Evolutionary conservation across 1,140 invertebrate genomes (phyloP), one percentile per base, ranked within the genome.

Genomic region (Venturia canescens): DNA sequence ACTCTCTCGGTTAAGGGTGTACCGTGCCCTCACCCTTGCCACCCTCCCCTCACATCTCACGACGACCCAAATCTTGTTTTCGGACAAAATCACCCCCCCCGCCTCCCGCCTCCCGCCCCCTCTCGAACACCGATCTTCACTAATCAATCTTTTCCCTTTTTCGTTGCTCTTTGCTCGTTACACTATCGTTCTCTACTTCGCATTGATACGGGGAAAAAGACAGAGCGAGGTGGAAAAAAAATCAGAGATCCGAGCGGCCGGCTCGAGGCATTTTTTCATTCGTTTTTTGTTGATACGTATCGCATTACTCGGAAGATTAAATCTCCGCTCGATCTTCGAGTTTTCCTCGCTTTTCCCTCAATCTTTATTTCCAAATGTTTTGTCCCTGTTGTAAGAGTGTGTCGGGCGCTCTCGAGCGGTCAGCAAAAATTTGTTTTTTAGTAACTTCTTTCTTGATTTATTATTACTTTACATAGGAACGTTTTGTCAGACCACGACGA

Each of bases 391-490:
- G 81, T 84, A 85, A 80, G 70, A 79, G 60, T 77, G 72, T 81
- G 80, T 38, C 78, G n/a, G 80, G 81, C 84, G 79, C 72, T 78
- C 80, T 80, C 75, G 60, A 80, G 78, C 38, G 79, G 80, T 80
- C 81, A 77, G 82, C 78, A 78, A 70, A 74, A 69, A 69, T 60
- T 77, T 79, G 70, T 79, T 78, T 86, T 86, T 88, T 88, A 88
- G 87, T 88, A 87, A 88, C 86, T 86, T 85, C 86, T 82, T 80
- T 89, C 84, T 86, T 88, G 83, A 85, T 87, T 90, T 88, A 90
- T 91, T 90, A 90, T 91, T 90, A 91, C 90, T 91, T 91, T 91
- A 91, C 90, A 91, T 91, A 91, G 90, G 90, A 91, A 91, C 90
- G 89, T 91, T 91, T 89, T 89, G 88, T 90, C 88, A 91, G 88